Conservation (phyloP, 2,888 invertebrate genomes). For the Rhaphigaster nebulosa region DNA sequence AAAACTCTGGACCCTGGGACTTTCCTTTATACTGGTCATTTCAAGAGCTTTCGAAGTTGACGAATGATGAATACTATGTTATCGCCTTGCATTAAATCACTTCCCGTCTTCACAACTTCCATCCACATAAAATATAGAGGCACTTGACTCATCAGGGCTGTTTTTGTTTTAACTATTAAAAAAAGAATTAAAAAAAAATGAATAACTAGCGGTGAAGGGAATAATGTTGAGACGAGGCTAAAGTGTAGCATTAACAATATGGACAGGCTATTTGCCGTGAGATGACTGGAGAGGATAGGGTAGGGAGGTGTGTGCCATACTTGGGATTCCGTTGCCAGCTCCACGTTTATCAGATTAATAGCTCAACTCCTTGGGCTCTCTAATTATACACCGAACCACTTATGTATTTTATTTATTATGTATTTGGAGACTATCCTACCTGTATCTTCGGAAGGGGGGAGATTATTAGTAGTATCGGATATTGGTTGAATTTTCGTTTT, state of each 20-base stretch:
- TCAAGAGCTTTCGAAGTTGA: too few species aligned
- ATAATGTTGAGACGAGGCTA: background rate
- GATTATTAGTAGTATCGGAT: slow-evolving; percentile 8
- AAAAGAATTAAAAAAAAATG: background rate
- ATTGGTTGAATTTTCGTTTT: background rate
- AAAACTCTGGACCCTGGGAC: too few species aligned
- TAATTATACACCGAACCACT: slow-evolving; percentile 26
- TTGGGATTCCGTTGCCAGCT: slow-evolving; percentile 16
- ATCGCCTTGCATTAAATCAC: too few species aligned
- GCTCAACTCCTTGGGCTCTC: slow-evolving; percentile 17
- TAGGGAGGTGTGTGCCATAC: slow-evolving; percentile 31
- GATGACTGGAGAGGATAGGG: background rate
- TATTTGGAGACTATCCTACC: background rate
- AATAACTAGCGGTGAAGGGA: background rate
- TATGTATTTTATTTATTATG: slow-evolving; percentile 42
- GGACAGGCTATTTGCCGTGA: slow-evolving; percentile 32
- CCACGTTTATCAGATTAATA: slow-evolving; percentile 17
- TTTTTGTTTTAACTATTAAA: background rate
- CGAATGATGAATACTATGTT: too few species aligned
- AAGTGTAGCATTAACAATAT: slow-evolving; percentile 35
- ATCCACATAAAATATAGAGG: too few species aligned
- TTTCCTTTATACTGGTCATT: too few species aligned
- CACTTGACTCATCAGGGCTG: too few species aligned
- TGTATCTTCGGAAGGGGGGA: slow-evolving; percentile 16
- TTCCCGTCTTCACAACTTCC: too few species aligned